Conservation (phyloP, 2,797 vertebrate genomes). For the Ctenosaura bakeri region DNA sequence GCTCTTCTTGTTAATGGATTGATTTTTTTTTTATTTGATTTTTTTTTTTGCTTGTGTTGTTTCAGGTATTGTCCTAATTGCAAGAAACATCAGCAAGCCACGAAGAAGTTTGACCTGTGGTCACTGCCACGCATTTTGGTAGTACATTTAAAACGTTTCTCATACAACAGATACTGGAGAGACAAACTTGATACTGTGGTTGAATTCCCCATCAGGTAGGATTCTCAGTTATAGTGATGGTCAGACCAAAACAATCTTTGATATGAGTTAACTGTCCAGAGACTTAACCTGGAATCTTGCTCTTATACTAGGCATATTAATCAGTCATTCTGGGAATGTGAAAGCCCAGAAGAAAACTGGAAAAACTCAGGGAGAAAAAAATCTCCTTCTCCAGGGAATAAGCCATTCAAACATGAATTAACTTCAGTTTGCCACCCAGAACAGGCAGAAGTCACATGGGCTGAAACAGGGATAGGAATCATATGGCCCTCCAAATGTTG, state of each 20-base stretch:
- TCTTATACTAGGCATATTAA: background rate
- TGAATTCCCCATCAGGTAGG: constrained; percentile 94
- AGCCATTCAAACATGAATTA: too few relatives aligned
- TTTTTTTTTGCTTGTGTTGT: constrained; percentile 23
- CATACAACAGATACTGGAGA: constrained; percentile 98
- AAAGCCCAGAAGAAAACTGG: too few relatives aligned
- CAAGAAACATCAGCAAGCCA: constrained; percentile 99
- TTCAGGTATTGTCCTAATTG: constrained; percentile 98
- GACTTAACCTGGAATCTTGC: background rate
- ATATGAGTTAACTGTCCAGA: background rate
- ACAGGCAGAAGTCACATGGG: too few relatives aligned
- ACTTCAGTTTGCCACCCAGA: too few relatives aligned
- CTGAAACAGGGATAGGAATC: too few relatives aligned
- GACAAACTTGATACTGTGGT: constrained; percentile 98
- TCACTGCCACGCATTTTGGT: constrained; percentile 95
- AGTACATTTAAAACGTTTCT: constrained; percentile 97
- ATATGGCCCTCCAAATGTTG: too few relatives aligned
- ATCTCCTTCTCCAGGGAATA: too few relatives aligned
- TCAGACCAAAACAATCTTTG: background rate
- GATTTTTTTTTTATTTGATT: background rate
- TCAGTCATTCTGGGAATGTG: background rate
- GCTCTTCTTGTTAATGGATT: background rate
- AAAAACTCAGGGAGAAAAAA: too few relatives aligned
- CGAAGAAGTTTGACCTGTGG: constrained; percentile 98
- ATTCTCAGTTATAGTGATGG: constrained; percentile 41